Conservation (phyloP, 2,888 invertebrate genomes). For the Dicyrtoma fusca region DNA sequence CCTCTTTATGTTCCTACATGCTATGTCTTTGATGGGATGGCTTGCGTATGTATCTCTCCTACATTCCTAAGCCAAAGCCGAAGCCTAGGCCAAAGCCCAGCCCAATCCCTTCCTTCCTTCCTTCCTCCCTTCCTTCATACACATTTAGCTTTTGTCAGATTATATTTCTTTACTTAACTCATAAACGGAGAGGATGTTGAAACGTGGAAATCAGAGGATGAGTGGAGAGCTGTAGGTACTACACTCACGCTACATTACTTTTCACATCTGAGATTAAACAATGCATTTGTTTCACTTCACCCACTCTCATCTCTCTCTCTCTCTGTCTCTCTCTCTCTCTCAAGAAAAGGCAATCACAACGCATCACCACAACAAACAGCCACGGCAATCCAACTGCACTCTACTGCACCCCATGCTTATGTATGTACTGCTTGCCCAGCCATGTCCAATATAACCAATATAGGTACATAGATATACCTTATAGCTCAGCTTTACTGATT, state of each 20-base stretch:
- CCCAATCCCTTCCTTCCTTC: not conserved
- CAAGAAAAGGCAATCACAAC: not conserved
- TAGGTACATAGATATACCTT: no score
- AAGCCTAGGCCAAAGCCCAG: not conserved
- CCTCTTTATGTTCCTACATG: no score
- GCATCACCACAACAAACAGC: not conserved
- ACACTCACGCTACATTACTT: slow-evolving; percentile 29
- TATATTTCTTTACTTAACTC: slow-evolving; percentile 13
- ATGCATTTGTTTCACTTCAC: slow-evolving; percentile 17
- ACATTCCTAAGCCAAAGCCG: no score
- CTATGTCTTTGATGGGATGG: no score
- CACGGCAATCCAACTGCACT: not conserved
- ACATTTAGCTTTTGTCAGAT: not conserved
- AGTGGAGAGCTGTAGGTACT: not conserved
- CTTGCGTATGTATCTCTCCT: no score
- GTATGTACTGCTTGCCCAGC: no score
- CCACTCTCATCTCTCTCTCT: not conserved
- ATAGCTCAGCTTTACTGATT: no score
- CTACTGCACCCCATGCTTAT: no score
- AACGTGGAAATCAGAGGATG: slow-evolving; percentile 1
- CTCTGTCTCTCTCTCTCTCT: not conserved
- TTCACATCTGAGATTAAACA: slow-evolving; percentile 22
- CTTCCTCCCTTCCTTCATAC: not conserved
- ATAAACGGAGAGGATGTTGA: not conserved
- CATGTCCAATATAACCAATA: no score